Percentiles rank a stretch among this genome's conserved stretches.
These are phyloP conservation scores for Colius striatus DNA, from an alignment of 2,113 vertebrate genomes.

Conservation along the genomic window DNA sequence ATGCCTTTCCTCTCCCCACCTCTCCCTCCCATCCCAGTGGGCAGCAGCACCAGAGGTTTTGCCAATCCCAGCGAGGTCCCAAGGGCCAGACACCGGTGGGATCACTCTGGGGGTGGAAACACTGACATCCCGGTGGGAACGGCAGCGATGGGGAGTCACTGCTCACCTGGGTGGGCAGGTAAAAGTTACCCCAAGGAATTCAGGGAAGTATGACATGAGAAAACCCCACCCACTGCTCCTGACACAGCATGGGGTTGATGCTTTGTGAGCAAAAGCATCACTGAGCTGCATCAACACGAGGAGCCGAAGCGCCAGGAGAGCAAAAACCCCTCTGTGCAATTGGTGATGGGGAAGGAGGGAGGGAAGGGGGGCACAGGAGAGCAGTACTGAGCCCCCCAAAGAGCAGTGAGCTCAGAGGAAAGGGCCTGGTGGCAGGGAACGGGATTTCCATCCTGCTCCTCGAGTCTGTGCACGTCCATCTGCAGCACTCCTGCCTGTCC, in stretches of 20 bases:
- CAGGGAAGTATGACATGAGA: fast-evolving
- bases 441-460: too few relatives aligned
- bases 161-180: background rate
- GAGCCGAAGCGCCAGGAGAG: background rate
- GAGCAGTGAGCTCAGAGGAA: fast-evolving
- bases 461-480: too few relatives aligned
- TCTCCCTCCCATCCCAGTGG: background rate
- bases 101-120: background rate
- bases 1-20: background rate
- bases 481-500: background rate
- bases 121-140: fast-evolving
- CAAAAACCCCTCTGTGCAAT: background rate
- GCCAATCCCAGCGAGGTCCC: background rate
- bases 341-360: background rate
- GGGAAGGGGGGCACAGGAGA: background rate
- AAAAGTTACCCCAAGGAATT: background rate
- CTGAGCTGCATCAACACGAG: too few relatives aligned
- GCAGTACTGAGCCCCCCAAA: background rate
- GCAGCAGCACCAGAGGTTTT: background rate
- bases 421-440: background rate
- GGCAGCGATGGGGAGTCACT: background rate
- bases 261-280: too few relatives aligned
- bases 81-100: fast-evolving
- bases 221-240: background rate
- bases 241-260: too few relatives aligned